Conservation (phyloP, 2,113 vertebrate genomes). For the Nycticebus coucang region DNA sequence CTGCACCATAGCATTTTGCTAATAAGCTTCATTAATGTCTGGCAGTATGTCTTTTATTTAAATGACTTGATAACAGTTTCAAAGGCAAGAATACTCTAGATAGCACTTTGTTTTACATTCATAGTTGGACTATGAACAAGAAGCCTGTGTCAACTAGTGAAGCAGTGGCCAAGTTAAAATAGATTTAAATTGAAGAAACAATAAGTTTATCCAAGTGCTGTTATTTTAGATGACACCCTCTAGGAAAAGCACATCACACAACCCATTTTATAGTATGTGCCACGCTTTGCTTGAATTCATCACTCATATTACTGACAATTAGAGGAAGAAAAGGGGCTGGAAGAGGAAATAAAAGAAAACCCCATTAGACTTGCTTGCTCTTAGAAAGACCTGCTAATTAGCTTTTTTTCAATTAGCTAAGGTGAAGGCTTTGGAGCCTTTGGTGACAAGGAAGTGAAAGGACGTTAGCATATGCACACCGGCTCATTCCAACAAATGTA, state of each 20-base stretch:
- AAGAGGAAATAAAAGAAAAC: slow-evolving; percentile 50
- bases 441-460: neutral
- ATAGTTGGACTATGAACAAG: slow-evolving; percentile 45
- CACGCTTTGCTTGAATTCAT: slow-evolving; percentile 21
- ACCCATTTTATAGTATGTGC: neutral
- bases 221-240: neutral
- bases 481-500: neutral
- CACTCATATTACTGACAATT: neutral
- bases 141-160: slow-evolving; percentile 27
- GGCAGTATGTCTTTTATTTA: slow-evolving; percentile 59
- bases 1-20: slow-evolving; percentile 58
- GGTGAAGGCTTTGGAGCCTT: slow-evolving; percentile 38
- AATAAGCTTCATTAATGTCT: slow-evolving; percentile 75
- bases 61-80: slow-evolving; percentile 62
- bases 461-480: slow-evolving; percentile 3
- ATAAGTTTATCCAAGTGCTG: neutral
- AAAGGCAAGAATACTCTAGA: slow-evolving; percentile 35
- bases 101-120: slow-evolving; percentile 36
- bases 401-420: slow-evolving; percentile 26
- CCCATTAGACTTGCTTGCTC: neutral
- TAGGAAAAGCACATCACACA: slow-evolving; percentile 8
- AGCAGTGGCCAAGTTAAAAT: slow-evolving; percentile 59
- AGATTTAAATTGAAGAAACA: slow-evolving; percentile 34
- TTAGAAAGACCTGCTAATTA: slow-evolving; percentile 41
- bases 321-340: neutral